Evolutionary conservation across 1,140 invertebrate genomes (phyloP), one percentile per base, ranked within the genome.

Genomic region (Hormaphis cornu): DNA sequence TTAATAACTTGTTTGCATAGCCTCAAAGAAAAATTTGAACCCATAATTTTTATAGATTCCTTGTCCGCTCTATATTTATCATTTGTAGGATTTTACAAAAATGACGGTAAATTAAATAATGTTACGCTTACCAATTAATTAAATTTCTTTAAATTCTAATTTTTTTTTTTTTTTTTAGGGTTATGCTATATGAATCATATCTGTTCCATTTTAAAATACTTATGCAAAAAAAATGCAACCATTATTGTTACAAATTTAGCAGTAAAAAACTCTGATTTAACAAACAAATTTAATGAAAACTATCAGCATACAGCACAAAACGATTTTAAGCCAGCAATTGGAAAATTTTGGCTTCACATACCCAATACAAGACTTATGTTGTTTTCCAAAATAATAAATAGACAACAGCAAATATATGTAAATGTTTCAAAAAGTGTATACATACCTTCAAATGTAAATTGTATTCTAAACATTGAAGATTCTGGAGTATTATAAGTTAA

Each of bases 301-400:
- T 46, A 20, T 14, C 30, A 16, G n/a, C 42, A 33, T 16, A 54
- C 12, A 58, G 16, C 18, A 42, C 20, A 50, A 18, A 56, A 37
- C n/a, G 37, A 73, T 63, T 35, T 71, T 3, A 72, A 72, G 30
- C 73, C 74, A 4, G 50, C 70, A 46, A 54, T 74, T 9, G 74
- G 74, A 10, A 74, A 73, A 61, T 73, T 73, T 61, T 74, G 74
- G 74, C 22, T 70, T n/a, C 74, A 74, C 63, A 69, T 73, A 24
- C 66, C 69, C 0, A 71, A 72, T 22, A 71, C 69, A 8, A 53
- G 73, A 26, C 40, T 74, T 50, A 66, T 66, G 61, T n/a, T n/a
- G n/a, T 24, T 66, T 1, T 20, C 42, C 10, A 14, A 24, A 14
- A 37, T 58, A n/a, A 22, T 72, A 12, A 70, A 28, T 10, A 56